phyloP scores from a whole-genome alignment of 1,140 invertebrate species.

The Aphis craccivora region DNA sequence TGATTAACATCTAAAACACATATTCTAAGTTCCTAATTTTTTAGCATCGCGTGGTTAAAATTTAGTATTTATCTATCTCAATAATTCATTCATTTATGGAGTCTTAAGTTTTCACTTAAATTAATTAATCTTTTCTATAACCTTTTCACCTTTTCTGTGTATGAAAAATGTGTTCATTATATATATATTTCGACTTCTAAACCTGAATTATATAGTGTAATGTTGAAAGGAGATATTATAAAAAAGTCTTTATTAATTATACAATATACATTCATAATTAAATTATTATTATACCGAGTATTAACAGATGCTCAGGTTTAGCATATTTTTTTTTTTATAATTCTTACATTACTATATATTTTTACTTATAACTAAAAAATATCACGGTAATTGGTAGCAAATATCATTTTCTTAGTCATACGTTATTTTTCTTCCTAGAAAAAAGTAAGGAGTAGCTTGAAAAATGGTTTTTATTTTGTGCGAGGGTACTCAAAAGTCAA shows the following conservation, averaged over 20 bases:
- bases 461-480: background rate
- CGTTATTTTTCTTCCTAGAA: background rate
- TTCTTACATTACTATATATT: background rate
- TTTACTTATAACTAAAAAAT: background rate
- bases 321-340: background rate
- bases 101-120: background rate
- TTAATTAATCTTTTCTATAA: background rate
- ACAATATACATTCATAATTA: background rate
- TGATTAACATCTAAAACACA: no score
- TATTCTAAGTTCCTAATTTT: no score
- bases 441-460: background rate
- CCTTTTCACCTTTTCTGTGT: background rate
- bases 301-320: background rate
- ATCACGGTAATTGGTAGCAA: background rate
- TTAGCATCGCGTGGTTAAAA: no score
- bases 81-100: no score
- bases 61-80: no score
- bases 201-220: background rate
- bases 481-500: background rate
- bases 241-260: background rate
- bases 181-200: background rate
- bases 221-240: background rate
- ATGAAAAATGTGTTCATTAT: background rate
- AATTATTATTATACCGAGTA: no score
- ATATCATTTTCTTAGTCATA: background rate